These are phyloP conservation scores for Cepphus grylle DNA, from an alignment of 2,113 vertebrate species.

Conservation along the genomic window DNA sequence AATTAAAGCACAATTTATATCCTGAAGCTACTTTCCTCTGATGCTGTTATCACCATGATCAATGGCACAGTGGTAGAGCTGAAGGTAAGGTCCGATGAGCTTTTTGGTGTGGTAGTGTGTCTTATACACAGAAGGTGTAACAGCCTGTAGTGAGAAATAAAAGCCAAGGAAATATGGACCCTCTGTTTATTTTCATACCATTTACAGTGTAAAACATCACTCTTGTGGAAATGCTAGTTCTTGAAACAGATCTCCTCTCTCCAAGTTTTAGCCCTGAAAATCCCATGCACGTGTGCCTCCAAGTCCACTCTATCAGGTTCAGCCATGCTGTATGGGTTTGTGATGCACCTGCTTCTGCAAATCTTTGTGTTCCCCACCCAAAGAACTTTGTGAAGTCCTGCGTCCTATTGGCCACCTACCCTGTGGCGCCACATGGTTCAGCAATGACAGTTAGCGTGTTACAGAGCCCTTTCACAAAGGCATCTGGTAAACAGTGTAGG, in stretches of 20 bases:
- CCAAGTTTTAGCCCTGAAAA: neutral
- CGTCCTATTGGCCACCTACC: neutral
- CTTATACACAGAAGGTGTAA: neutral
- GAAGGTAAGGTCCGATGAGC: neutral
- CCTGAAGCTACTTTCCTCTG: neutral
- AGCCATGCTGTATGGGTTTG: neutral
- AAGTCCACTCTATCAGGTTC: neutral
- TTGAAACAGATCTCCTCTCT: neutral
- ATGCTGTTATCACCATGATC: neutral
- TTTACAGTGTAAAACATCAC: neutral
- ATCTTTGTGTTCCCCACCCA: neutral
- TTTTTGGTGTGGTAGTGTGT: neutral
- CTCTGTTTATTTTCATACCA: neutral
- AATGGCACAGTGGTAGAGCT: neutral
- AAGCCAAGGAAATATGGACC: neutral
- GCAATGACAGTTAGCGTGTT: neutral
- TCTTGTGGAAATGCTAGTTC: neutral
- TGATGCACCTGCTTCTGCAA: neutral
- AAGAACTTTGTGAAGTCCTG: neutral
- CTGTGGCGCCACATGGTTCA: rapidly evolving
- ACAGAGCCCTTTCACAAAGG: neutral
- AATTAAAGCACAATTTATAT: neutral
- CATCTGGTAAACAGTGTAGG: neutral
- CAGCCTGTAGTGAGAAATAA: neutral
- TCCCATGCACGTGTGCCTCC: too few species aligned